Evolutionary conservation across 2,113 vertebrate genomes (phyloP).

Genomic region (Atherinomorus stipes): DNA sequence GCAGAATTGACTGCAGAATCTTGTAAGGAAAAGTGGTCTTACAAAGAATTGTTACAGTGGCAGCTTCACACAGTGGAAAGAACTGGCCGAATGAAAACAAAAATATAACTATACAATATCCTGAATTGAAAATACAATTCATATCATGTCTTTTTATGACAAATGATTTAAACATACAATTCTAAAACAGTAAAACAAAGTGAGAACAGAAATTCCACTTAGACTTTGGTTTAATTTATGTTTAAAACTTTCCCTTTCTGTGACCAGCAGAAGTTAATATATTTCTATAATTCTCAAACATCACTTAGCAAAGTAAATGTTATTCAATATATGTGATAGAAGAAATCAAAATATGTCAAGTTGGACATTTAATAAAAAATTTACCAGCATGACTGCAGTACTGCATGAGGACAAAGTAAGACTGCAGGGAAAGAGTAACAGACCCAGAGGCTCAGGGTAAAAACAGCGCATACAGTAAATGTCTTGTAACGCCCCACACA

Average conservation of each 20-base stretch:
- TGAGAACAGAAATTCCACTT: slow-evolving; percentile 51
- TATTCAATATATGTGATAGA: slow-evolving; percentile 29
- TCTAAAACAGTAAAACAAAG: slow-evolving; percentile 35
- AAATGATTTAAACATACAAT: slow-evolving; percentile 17
- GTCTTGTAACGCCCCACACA: slow-evolving; percentile 46
- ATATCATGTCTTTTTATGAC: slow-evolving; percentile 30
- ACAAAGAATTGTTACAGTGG: slow-evolving; percentile 44
- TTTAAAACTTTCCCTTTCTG: slow-evolving; percentile 63
- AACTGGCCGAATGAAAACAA: slow-evolving; percentile 61
- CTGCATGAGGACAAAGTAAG: slow-evolving; percentile 45
- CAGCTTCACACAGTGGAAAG: slow-evolving; percentile 49
- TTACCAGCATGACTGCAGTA: slow-evolving; percentile 37
- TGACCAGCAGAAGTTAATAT: slow-evolving; percentile 66
- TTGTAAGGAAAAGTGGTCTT: slow-evolving; percentile 56
- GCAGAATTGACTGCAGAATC: slow-evolving; percentile 12
- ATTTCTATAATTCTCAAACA: slow-evolving; percentile 40
- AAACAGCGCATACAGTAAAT: slow-evolving; percentile 58
- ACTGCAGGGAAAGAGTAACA: slow-evolving; percentile 36
- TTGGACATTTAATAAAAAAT: slow-evolving; percentile 20
- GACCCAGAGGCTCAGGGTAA: slow-evolving; percentile 54
- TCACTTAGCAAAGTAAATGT: slow-evolving; percentile 27
- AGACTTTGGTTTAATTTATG: slow-evolving; percentile 70
- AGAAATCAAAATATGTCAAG: slow-evolving; percentile 36
- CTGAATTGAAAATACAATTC: slow-evolving; percentile 26
- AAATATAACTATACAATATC: slow-evolving; percentile 14